phyloP scores from a whole-genome alignment of 2,888 invertebrate species.

The Oligia latruncula region DNA sequence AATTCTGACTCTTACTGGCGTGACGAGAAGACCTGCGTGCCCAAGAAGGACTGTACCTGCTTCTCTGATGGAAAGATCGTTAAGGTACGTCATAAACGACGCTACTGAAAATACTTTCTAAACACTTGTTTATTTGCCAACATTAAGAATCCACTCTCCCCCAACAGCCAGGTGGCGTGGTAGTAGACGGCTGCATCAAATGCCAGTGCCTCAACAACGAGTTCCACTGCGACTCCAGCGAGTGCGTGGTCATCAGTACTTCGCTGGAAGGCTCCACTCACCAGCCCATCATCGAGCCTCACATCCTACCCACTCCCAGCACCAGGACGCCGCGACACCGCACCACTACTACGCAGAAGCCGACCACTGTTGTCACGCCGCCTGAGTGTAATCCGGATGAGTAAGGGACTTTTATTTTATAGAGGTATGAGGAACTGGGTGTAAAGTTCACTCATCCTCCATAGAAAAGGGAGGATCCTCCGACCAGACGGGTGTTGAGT shows the following conservation, averaged over 20 bases:
- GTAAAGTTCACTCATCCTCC: too few species aligned
- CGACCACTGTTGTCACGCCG: constrained; percentile 67
- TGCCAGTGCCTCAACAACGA: constrained; percentile 96
- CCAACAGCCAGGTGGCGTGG: constrained; percentile 92
- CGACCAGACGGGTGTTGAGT: too few species aligned
- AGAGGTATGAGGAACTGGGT: too few species aligned
- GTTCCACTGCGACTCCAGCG: constrained; percentile 91
- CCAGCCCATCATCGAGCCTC: constrained; percentile 66
- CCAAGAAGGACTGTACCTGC: constrained; percentile 94
- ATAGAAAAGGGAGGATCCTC: too few species aligned
- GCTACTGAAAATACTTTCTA: too few species aligned
- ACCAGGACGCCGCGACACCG: not conserved
- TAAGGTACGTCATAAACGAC: constrained; percentile 85
- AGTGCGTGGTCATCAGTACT: constrained; percentile 80
- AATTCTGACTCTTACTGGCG: constrained; percentile 91
- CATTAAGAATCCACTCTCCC: not conserved
- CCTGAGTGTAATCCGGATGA: constrained; percentile 64
- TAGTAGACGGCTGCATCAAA: constrained; percentile 91
- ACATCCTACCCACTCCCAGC: constrained; percentile 37
- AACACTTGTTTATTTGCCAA: not conserved
- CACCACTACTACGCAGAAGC: constrained; percentile 70
- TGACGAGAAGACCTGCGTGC: constrained; percentile 93
- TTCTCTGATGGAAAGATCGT: constrained; percentile 91
- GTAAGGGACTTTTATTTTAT: constrained; percentile 51
- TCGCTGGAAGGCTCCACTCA: constrained; percentile 70